Evolutionary conservation across 1,140 invertebrate genomes (phyloP), one percentile per base, ranked within the genome.

Genomic region (Drosophila jambulina): DNA sequence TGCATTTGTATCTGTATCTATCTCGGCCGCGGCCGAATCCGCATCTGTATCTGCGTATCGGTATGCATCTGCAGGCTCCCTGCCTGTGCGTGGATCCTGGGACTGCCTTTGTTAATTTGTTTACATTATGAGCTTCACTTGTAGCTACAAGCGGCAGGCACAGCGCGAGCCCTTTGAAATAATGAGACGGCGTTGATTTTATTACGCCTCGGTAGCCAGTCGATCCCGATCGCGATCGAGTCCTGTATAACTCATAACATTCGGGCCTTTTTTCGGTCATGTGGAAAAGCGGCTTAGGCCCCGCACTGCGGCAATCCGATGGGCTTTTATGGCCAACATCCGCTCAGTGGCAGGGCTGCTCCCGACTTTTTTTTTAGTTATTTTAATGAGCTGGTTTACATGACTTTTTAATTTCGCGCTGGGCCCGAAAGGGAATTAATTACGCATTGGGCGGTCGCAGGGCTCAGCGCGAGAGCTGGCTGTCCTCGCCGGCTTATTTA

Each of bases 401-500:
- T 92, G 91, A 92, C 91, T 92, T 92, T 92, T 92, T 92, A 92
- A 92, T 92, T 92, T 92, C 91, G 90, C 82, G 82, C 82, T 88
- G 88, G 54, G 75, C 80, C 69, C 83, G 80, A 91, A 91, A 92
- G 82, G 86, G 91, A 92, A 92, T 92, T 92, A 92, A 92, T 92
- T 92, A 92, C 91, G 81, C 85, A 77, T 87, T 92, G 91, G 91
- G 91, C 91, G 91, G 91, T 91, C 91, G 68, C 62, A 27, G 56
- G 54, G 72, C 75, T 86, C 83, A 76, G 54, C 38, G 64, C 63
- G 59, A 59, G 69, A 72, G 69, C 48, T 58, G 56, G 56, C 67
- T 58, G 69, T 71, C 72, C 21, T 32, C 51, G 46, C 23, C 53
- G 58, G 49, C 67, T 91, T 78, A 91, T 90, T 90, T 90, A 90